A percentile compares a stretch with the other conserved stretches of the same genome.
Evolutionary conservation across 2,888 invertebrate species (phyloP).

Genomic region (Koerneria pararmatus): DNA sequence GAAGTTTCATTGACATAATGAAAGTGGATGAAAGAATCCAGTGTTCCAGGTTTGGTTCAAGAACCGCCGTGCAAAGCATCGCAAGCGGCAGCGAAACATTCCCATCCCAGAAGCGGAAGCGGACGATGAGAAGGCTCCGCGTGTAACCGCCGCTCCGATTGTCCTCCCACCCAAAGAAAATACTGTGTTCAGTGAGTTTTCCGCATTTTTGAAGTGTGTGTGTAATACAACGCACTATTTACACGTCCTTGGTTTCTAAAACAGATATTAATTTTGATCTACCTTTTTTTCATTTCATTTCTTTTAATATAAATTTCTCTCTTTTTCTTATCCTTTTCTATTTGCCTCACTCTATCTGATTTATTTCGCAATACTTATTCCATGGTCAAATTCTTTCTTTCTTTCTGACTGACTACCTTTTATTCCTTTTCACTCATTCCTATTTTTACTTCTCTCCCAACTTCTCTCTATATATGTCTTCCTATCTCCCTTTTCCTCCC

Average conservation of each 20-base stretch:
- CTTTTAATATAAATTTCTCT: background rate
- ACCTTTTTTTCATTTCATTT: background rate
- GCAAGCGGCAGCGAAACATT: slow-evolving; percentile 37
- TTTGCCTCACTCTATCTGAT: background rate
- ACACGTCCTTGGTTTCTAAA: no score
- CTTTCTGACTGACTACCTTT: background rate
- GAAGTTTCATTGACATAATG: no score
- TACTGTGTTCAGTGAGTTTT: slow-evolving; percentile 27
- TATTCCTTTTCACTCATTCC: no score
- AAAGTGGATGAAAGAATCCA: no score
- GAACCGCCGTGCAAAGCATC: slow-evolving; percentile 39
- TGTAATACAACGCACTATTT: no score
- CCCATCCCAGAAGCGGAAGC: slow-evolving; percentile 19
- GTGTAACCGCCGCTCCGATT: background rate
- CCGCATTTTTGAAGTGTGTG: background rate
- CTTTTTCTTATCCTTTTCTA: slow-evolving; percentile 10
- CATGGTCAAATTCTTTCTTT: background rate
- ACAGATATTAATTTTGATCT: no score
- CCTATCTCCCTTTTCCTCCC: slow-evolving; percentile 28
- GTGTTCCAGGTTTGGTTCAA: slow-evolving; percentile 44
- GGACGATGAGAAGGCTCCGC: slow-evolving; percentile 5
- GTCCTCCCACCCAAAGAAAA: slow-evolving; percentile 20
- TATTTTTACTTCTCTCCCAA: no score
- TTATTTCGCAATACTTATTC: background rate
- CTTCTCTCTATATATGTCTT: slow-evolving; percentile 24